Base-by-base conservation (phyloP, 2,113 vertebrate genomes). In the Narcine bancroftii region DNA sequence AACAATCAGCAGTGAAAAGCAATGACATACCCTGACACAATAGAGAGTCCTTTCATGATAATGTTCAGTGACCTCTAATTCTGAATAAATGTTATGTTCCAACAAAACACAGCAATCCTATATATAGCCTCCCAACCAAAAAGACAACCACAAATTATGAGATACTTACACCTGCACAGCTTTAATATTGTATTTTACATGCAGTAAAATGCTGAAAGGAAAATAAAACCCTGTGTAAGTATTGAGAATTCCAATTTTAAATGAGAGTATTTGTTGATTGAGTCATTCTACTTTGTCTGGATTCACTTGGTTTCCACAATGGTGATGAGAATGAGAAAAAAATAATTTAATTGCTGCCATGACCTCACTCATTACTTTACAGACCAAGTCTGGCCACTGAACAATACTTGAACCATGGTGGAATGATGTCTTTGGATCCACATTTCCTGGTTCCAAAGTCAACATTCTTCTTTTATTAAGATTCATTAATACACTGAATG, bases 1-100 rank as follows among this genome's bases (percentile, higher is more conserved):
- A 91, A 91, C 63, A 91, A 91, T 91, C 89, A 71, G 65, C 45
- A 91, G 89, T 71, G 39, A 47, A 91, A 91, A 87, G 81, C 81
- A 87, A 63, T 39, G 81, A 87, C 53, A 87, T 60, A 87, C 53
- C 33, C 36, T 60, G 81, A 60, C 15, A 63, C 15, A 87, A 50
- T 85, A 60, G 56, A 56, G 60, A 45, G 65, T 24, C 63, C 89
- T 69, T 91, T 91, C 24, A 13, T 15, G n/a, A 69, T 71, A 42
- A 6, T 91, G 89, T 91, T 65, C 89, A 66, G 63, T 69, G 36
- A 71, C 60, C 89, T 91, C 89, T 11, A 91, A 69, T 91, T 91
- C 71, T 26, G 63, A 39, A 42, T 45, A 45, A 91, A 91, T 69
- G 24, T 69, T 47, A 47, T 45, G 36, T 71, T 45, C 63, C 24